Conservation (phyloP, 2,113 vertebrate genomes). For the Hucho hucho region DNA sequence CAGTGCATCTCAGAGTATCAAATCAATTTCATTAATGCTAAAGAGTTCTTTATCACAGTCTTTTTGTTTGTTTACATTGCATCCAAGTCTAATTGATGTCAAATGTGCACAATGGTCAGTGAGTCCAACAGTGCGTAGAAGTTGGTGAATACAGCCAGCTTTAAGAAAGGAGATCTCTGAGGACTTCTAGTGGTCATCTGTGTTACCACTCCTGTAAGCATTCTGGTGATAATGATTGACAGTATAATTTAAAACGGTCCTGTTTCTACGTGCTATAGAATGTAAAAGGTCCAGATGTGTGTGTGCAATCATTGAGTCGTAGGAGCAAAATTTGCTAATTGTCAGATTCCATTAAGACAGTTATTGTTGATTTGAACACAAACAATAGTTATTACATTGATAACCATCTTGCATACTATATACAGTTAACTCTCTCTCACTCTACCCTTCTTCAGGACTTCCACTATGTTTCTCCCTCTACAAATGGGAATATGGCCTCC, state of each 20-base stretch:
- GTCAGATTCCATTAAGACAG: neutral
- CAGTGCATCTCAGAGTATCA: neutral
- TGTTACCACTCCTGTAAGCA: neutral
- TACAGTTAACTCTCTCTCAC: neutral
- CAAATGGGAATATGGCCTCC: slow-evolving; percentile 86
- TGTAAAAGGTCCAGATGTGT: neutral
- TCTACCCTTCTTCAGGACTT: neutral
- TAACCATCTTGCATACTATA: neutral
- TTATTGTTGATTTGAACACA: neutral
- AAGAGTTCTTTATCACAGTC: neutral
- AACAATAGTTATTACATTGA: neutral
- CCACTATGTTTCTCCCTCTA: slow-evolving; percentile 31
- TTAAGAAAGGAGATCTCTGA: neutral
- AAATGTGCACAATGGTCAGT: no score
- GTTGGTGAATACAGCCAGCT: neutral
- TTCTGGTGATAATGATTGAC: slow-evolving; percentile 22
- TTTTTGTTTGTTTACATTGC: neutral
- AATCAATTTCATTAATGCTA: neutral
- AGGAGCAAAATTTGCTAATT: neutral
- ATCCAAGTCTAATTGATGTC: neutral
- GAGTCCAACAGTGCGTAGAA: slow-evolving; percentile 10
- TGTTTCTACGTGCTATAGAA: neutral
- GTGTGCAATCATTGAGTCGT: neutral
- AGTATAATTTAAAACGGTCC: neutral
- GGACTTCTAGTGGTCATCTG: slow-evolving; percentile 18